Conservation (phyloP, 2,113 vertebrate genomes). For the Xiphophorus hellerii region DNA sequence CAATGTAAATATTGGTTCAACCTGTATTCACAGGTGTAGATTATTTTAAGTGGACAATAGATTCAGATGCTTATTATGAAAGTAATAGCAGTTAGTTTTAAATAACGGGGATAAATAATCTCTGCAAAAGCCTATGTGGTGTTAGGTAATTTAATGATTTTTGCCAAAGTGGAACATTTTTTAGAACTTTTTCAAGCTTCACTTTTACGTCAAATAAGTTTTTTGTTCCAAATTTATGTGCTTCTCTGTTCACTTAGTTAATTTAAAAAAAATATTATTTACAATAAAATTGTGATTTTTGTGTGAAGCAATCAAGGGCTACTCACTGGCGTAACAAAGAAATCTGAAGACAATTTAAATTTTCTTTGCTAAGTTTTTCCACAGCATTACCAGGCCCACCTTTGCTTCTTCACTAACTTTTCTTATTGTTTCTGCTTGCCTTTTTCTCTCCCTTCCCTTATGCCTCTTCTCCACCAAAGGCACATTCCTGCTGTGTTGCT, state of each 20-base stretch:
- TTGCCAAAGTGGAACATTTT: slow-evolving; percentile 49
- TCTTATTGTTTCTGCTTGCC: slow-evolving; percentile 81
- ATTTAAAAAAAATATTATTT: neutral
- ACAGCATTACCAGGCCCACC: slow-evolving; percentile 55
- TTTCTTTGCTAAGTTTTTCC: slow-evolving; percentile 62
- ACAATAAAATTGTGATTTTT: slow-evolving; percentile 38
- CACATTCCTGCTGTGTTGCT: slow-evolving; percentile 81
- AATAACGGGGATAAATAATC: slow-evolving; percentile 51
- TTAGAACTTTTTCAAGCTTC: slow-evolving; percentile 10
- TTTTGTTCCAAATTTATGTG: too few relatives aligned
- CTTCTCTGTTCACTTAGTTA: neutral
- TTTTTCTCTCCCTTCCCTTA: slow-evolving; percentile 71
- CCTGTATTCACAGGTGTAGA: neutral
- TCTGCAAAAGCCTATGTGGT: slow-evolving; percentile 42
- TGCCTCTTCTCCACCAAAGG: slow-evolving; percentile 74
- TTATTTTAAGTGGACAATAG: slow-evolving; percentile 8
- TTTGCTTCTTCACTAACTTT: slow-evolving; percentile 39
- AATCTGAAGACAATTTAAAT: slow-evolving; percentile 37
- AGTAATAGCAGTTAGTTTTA: slow-evolving; percentile 31
- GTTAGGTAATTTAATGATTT: slow-evolving; percentile 48
- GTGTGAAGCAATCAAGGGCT: slow-evolving; percentile 23
- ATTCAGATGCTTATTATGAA: slow-evolving; percentile 12
- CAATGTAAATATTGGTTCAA: slow-evolving; percentile 2
- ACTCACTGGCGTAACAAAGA: slow-evolving; percentile 49
- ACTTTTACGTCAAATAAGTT: slow-evolving; percentile 1